A percentile compares a stretch with the other conserved stretches of the same genome.
Evolutionary conservation across 2,888 invertebrate genomes (phyloP).

Genomic region (Eustalomyia histrio): DNA sequence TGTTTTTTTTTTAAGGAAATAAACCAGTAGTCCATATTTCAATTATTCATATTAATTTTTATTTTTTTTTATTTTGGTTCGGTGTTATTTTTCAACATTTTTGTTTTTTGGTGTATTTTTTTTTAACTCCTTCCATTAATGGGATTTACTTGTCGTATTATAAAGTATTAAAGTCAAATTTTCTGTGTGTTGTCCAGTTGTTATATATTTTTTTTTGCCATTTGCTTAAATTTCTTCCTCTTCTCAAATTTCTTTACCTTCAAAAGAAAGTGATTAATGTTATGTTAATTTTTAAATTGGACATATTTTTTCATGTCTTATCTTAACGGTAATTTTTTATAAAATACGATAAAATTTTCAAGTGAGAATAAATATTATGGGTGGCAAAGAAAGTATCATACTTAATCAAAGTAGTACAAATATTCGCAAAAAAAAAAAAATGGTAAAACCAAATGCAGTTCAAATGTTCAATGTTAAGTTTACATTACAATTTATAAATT

Average conservation of each 20-base stretch:
- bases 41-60: constrained; percentile 45
- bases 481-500: no score
- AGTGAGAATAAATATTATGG: constrained; percentile 43
- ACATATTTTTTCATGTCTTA: constrained; percentile 50
- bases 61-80: constrained; percentile 28
- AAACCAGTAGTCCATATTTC: constrained; percentile 45
- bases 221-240: not conserved
- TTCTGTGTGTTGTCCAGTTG: constrained; percentile 12
- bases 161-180: constrained; percentile 26
- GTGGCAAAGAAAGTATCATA: constrained; percentile 34
- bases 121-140: constrained; percentile 47
- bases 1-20: constrained; percentile 29
- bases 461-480: no score
- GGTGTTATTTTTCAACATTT: no score
- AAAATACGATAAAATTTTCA: constrained; percentile 35
- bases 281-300: constrained; percentile 45
- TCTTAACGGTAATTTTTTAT: constrained; percentile 53
- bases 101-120: no score
- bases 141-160: constrained; percentile 60
- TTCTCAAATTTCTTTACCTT: constrained; percentile 48
- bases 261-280: constrained; percentile 63
- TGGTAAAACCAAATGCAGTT: no score
- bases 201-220: constrained; percentile 6
- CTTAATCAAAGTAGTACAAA: not conserved
- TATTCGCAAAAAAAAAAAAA: not conserved